These are phyloP conservation scores for Podotricha telesiphe DNA, from an alignment of 2,888 invertebrate genomes.

Conservation along the genomic window DNA sequence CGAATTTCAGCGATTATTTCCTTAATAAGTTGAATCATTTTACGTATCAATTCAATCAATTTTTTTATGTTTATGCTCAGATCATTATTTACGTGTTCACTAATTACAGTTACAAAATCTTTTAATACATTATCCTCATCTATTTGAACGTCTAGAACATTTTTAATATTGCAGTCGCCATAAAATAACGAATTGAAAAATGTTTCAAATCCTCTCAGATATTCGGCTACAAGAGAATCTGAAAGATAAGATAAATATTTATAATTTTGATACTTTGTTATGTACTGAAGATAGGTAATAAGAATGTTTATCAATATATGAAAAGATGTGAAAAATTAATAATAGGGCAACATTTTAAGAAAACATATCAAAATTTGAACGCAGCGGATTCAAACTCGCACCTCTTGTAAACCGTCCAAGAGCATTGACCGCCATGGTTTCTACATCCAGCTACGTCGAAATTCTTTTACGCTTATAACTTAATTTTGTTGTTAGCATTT, in stretches of 20 bases:
- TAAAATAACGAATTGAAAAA: neutral
- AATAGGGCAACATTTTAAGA: too few species aligned
- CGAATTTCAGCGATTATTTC: neutral
- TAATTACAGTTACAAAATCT: neutral
- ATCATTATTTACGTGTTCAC: neutral
- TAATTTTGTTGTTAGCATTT: too few species aligned
- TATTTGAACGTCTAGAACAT: neutral
- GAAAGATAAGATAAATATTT: neutral
- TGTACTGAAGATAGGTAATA: neutral
- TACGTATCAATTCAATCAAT: neutral
- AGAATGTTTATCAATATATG: neutral
- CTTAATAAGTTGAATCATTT: neutral
- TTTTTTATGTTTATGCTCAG: neutral
- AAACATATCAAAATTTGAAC: too few species aligned
- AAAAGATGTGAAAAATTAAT: too few species aligned
- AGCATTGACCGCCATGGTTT: too few species aligned
- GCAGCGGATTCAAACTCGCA: too few species aligned
- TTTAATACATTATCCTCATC: neutral
- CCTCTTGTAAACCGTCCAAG: too few species aligned
- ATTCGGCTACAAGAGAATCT: neutral
- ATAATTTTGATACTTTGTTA: neutral
- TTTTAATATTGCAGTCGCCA: neutral
- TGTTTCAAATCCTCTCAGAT: constrained; percentile 1
- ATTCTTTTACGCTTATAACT: too few species aligned
- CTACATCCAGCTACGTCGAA: too few species aligned